Conservation (phyloP, 2,113 vertebrate genomes). For the Cricetomys ansorgei region DNA sequence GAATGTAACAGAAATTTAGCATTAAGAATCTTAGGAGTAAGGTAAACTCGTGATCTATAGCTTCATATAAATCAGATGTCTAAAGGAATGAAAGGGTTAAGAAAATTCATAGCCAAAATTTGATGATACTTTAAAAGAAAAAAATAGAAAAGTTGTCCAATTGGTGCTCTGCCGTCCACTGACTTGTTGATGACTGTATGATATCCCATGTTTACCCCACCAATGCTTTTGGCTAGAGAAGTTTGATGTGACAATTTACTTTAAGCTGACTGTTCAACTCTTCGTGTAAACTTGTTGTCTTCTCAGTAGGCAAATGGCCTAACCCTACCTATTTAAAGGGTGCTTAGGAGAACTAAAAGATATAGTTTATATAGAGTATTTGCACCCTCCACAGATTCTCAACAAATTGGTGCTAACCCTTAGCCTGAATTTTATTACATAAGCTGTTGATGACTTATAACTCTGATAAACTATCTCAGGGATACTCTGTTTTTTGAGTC, state of each 20-base stretch:
- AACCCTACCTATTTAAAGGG: not conserved
- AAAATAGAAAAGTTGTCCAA: not conserved
- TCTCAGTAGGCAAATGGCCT: not conserved
- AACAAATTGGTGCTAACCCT: not conserved
- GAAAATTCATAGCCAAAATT: not conserved
- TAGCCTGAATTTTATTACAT: not conserved
- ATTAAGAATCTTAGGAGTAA: not conserved
- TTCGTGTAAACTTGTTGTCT: not conserved
- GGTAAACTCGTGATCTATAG: not conserved
- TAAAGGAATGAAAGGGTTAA: not conserved
- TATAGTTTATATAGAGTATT: not conserved
- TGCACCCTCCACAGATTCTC: not conserved
- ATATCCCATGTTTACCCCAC: not conserved
- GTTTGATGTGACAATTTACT: not conserved
- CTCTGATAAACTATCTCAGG: not conserved
- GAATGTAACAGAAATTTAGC: not conserved
- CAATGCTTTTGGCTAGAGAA: not conserved
- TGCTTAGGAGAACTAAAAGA: not conserved
- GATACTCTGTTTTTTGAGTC: not conserved
- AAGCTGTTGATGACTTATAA: not conserved
- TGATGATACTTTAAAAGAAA: not conserved
- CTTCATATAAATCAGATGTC: not conserved
- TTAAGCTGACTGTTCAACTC: not conserved
- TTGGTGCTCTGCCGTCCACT: not conserved
- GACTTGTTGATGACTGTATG: not conserved